Conservation (phyloP, 2,797 vertebrate genomes). For the Urosaurus nigricauda region DNA sequence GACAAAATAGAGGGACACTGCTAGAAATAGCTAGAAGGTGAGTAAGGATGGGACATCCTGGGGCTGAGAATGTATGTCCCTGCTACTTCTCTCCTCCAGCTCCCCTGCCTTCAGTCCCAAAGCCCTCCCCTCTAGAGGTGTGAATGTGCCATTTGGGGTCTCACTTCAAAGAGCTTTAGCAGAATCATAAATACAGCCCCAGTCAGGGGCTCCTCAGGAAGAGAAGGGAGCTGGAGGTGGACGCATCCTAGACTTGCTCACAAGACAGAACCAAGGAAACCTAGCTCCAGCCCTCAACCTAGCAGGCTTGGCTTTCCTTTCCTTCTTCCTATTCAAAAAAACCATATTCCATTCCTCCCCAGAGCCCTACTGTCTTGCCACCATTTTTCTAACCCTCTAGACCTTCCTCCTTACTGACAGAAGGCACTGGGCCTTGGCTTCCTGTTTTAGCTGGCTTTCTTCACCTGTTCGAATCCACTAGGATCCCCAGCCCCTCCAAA, state of each 20-base stretch:
- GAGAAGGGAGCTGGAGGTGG: constrained; percentile 29
- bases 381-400: not conserved
- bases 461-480: constrained; percentile 13
- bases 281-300: not conserved
- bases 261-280: constrained; percentile 17
- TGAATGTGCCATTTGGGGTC: constrained; percentile 50
- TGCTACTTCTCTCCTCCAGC: not conserved
- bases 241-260: constrained; percentile 36
- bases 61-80: not conserved
- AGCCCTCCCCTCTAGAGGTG: constrained; percentile 39
- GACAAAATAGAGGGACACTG: constrained; percentile 33
- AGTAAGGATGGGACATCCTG: constrained; percentile 36
- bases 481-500: not conserved
- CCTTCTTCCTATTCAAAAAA: not conserved
- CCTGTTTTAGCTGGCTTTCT: not conserved
- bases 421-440: constrained; percentile 5
- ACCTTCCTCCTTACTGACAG: not conserved
- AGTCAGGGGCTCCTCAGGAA: constrained; percentile 38
- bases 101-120: constrained; percentile 27
- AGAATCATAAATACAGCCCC: constrained; percentile 49
- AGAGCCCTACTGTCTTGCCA: too few relatives aligned
- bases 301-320: not conserved
- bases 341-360: not conserved
- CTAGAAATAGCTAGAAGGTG: constrained; percentile 43
- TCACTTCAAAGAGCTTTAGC: constrained; percentile 37